Base-by-base conservation (phyloP, 2,797 vertebrate species). In the Limnodromus scolopaceus region DNA sequence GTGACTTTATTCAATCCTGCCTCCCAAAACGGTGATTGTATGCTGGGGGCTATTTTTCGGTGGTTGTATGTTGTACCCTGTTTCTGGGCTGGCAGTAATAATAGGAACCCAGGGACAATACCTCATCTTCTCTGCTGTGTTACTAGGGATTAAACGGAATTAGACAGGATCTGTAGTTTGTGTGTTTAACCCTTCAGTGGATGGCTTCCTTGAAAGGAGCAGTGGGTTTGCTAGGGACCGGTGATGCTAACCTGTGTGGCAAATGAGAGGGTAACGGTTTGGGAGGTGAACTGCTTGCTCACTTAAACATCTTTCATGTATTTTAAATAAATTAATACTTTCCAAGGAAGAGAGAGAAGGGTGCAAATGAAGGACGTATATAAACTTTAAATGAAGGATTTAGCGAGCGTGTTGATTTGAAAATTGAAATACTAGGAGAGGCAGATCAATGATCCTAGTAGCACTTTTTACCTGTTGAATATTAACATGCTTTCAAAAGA, bases 91-190 rank as follows among this genome's bases (percentile, higher is more conserved):
- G 64, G 41, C 86, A 80, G 43, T 45, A 74, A 6, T 60, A 69
- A 48, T 12, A 51, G 57, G 57, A 69, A 38, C 41, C n/a, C 36
- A 43, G 74, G 65, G 54, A 86, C 54, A 72, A 79, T 58, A 34
- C 78, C 64, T 77, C 70, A 46, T 91, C 77, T 51, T 95, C 90
- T 93, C 63, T 57, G 70, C 78, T 71, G 17, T 58, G 78, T 92
- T 93, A 54, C 89, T 54, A 61, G 53, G 89, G 93, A 95, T 96
- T 94, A 91, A 54, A n/a, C 0, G 11, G 95, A 94, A 89, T 92
- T 91, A 95, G 89, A 5, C 7, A 28, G 87, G 58, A 72, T 89
- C 54, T 86, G 36, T 65, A 54, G 76, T 88, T 89, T 81, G 65
- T 14, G 15, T 32, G 38, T 65, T 95, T 94, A 96, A 94, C 91